These are phyloP conservation scores for Poecilia gillii DNA, from an alignment of 2,797 vertebrate species.

Conservation along the genomic window DNA sequence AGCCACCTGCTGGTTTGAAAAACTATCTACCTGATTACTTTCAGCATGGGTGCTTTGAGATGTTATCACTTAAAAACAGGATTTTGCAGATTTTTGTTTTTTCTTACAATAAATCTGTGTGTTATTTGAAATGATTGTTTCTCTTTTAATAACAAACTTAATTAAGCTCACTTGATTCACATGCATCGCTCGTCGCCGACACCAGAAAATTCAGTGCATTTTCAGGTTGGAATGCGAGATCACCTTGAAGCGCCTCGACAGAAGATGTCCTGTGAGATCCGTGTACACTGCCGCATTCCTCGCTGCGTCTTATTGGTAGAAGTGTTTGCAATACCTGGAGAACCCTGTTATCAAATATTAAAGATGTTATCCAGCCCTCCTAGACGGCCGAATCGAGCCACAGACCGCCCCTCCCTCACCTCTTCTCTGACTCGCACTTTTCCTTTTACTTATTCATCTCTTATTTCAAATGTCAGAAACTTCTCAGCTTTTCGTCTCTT, in stretches of 20 bases:
- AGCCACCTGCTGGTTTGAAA: slow-evolving; percentile 27
- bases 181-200: slow-evolving; percentile 31
- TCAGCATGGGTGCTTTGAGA: slow-evolving; percentile 10
- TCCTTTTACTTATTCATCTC: slow-evolving; percentile 16
- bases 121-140: not conserved
- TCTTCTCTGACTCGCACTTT: slow-evolving; percentile 35
- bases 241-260: slow-evolving; percentile 74
- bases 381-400: slow-evolving; percentile 68
- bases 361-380: slow-evolving; percentile 79
- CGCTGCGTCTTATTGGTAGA: slow-evolving; percentile 67
- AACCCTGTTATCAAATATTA: slow-evolving; percentile 85
- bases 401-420: slow-evolving; percentile 42
- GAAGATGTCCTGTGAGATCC: slow-evolving; percentile 61
- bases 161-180: slow-evolving; percentile 20
- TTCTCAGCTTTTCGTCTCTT: slow-evolving; percentile 28
- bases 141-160: not conserved
- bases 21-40: slow-evolving; percentile 28
- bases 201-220: slow-evolving; percentile 46
- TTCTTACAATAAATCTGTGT: not conserved
- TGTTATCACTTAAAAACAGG: slow-evolving; percentile 8
- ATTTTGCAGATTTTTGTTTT: slow-evolving; percentile 1
- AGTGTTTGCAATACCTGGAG: slow-evolving; percentile 73
- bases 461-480: slow-evolving; percentile 44
- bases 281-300: slow-evolving; percentile 64
- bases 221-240: slow-evolving; percentile 50